A percentile compares a stretch with the other conserved stretches of the same genome.
phyloP scores from a whole-genome alignment of 2,888 invertebrate species.

The Zaprionus bogoriensis region DNA sequence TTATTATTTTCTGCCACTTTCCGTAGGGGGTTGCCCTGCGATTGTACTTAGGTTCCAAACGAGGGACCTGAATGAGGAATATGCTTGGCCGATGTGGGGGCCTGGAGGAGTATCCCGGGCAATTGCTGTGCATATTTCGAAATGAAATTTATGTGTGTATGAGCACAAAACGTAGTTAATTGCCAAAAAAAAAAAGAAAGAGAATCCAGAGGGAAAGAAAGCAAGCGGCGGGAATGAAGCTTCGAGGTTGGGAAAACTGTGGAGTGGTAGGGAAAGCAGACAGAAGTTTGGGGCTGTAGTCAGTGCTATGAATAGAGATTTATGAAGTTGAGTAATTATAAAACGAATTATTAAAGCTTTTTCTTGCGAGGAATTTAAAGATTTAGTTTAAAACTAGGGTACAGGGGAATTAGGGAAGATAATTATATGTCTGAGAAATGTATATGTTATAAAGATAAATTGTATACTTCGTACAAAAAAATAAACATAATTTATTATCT shows the following conservation, averaged over 20 bases:
- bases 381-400: too few species aligned
- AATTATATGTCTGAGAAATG: too few species aligned
- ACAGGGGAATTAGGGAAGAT: too few species aligned
- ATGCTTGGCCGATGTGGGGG: background rate
- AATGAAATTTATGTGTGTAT: conserved; percentile 25
- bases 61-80: background rate
- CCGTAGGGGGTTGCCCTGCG: background rate
- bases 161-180: conserved; percentile 33
- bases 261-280: background rate
- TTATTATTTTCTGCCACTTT: conserved; percentile 33
- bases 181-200: conserved; percentile 2
- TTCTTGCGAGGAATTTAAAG: too few species aligned
- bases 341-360: too few species aligned
- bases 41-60: background rate
- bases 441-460: too few species aligned
- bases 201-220: background rate
- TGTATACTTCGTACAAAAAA: too few species aligned
- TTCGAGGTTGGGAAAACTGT: background rate
- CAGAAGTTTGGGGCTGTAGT: background rate
- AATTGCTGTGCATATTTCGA: conserved; percentile 10
- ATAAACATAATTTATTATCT: too few species aligned
- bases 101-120: background rate
- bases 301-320: too few species aligned
- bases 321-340: too few species aligned
- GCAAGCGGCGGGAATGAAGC: background rate